Evolutionary conservation across 2,797 vertebrate species (phyloP), one percentile per base, ranked within the genome.

Genomic region (Alfaro cultratus): DNA sequence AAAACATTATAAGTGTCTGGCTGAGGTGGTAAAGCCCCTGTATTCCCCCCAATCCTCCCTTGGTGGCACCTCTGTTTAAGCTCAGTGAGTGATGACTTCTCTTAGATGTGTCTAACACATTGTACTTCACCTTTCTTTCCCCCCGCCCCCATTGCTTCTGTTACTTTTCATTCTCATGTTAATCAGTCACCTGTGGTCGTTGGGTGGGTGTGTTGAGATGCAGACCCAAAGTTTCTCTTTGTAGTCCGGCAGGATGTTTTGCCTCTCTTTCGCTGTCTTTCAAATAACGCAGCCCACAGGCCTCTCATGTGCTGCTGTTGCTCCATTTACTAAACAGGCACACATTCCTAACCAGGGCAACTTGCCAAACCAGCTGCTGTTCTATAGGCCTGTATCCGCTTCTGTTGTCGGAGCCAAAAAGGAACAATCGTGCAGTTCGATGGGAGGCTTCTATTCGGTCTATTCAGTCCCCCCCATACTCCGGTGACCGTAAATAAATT

Each of bases 291-390:
- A 77, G 84, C 85, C 77, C 87, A 68, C 68, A 85, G 90, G 85
- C 82, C 90, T 89, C 88, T 87, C 87, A 73, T 89, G 77, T 84
- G 90, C 86, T 89, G 79, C 81, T 79, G 41, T 71, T 45, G 84
- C 83, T 90, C 91, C 87, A 89, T 94, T 94, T 91, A 93, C 91
- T 93, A 78, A 89, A 89, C 91, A 85, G 92, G 76, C 92, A 82
- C 90, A 91, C 94, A 91, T 95, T 96, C 95, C 91, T 91, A 16
- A 79, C 87, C 83, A 78, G 90, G 95, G 93, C 93, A 90, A 83
- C 86, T 82, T 76, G 93, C 95, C 95, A 95, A 93, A 93, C 91
- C 93, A 93, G 93, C 94, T 95, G 93, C 93, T 92, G 87, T 78
- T 93, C 94, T 94, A 87, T 95, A 93, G 93, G 86, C 92, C 87